A percentile compares a stretch with the other conserved stretches of the same genome.
phyloP scores from a whole-genome alignment of 2,113 vertebrate species.

The Oryzias curvinotus region DNA sequence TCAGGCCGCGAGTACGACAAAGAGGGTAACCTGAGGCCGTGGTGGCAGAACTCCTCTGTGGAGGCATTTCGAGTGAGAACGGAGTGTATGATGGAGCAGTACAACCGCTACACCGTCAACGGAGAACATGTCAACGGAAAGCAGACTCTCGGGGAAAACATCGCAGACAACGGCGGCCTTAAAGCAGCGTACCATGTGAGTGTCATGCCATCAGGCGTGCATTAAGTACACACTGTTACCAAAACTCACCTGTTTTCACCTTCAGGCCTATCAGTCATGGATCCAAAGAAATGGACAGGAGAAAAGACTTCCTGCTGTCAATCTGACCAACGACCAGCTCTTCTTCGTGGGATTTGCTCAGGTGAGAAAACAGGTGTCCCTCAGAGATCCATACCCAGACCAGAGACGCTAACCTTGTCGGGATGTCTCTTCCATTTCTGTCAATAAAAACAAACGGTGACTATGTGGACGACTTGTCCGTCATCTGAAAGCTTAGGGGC shows the following conservation, averaged over 20 bases:
- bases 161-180: slow-evolving; percentile 93
- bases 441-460: no score
- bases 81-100: slow-evolving; percentile 92
- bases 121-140: slow-evolving; percentile 90
- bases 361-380: slow-evolving; percentile 72
- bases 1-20: slow-evolving; percentile 94
- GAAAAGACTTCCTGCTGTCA: slow-evolving; percentile 88
- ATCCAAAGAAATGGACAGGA: slow-evolving; percentile 86
- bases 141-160: slow-evolving; percentile 96
- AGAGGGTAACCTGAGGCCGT: slow-evolving; percentile 91
- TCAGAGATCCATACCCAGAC: background rate
- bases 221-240: rapidly evolving
- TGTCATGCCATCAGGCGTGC: slow-evolving; percentile 1
- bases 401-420: no score
- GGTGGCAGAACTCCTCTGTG: slow-evolving; percentile 96
- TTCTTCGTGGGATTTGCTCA: slow-evolving; percentile 98
- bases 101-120: slow-evolving; percentile 85
- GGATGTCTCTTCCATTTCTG: no score
- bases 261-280: slow-evolving; percentile 90
- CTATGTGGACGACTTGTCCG: background rate
- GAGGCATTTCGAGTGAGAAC: slow-evolving; percentile 90
- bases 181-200: slow-evolving; percentile 95
- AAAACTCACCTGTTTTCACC: background rate
- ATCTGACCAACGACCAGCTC: slow-evolving; percentile 93
- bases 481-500: background rate